Evolutionary conservation across 2,113 vertebrate species (phyloP).

Genomic region (Pluvianellus socialis): DNA sequence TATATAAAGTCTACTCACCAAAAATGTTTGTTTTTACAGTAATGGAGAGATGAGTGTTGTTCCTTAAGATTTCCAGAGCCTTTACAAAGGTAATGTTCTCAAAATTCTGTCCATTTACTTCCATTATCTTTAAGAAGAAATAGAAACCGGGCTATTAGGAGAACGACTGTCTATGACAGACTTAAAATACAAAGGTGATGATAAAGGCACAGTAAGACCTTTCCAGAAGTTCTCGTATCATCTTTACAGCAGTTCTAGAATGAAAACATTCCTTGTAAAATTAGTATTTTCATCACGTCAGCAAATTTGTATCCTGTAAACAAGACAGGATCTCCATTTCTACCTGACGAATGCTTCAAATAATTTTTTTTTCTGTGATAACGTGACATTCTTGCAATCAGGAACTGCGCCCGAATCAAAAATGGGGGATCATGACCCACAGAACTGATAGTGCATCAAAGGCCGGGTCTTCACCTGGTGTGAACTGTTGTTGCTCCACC

Average conservation of each 20-base stretch:
- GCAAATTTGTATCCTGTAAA: not conserved
- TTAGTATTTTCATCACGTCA: not conserved
- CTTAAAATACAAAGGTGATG: not conserved
- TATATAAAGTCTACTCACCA: slow-evolving; percentile 77
- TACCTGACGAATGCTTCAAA: not conserved
- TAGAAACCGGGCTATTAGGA: not conserved
- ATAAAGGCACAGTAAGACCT: not conserved
- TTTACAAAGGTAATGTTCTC: slow-evolving; percentile 93
- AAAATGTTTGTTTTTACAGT: slow-evolving; percentile 98
- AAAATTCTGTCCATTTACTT: slow-evolving; percentile 98
- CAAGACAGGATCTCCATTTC: not conserved
- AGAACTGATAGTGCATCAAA: not conserved
- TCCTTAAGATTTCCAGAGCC: slow-evolving; percentile 90
- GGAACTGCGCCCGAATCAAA: not conserved
- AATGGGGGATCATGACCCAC: not conserved
- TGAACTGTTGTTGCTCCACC: not conserved
- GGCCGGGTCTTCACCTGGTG: not conserved
- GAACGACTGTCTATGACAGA: not conserved
- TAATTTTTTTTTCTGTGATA: not conserved
- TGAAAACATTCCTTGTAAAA: not conserved
- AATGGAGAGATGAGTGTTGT: slow-evolving; percentile 96
- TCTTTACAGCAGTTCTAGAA: not conserved
- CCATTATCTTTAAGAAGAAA: slow-evolving; percentile 87
- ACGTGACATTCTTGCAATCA: not conserved
- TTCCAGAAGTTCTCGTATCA: not conserved